A percentile compares a stretch with the other conserved stretches of the same genome.
phyloP scores from a whole-genome alignment of 2,888 invertebrate species.

The Nomada flava region DNA sequence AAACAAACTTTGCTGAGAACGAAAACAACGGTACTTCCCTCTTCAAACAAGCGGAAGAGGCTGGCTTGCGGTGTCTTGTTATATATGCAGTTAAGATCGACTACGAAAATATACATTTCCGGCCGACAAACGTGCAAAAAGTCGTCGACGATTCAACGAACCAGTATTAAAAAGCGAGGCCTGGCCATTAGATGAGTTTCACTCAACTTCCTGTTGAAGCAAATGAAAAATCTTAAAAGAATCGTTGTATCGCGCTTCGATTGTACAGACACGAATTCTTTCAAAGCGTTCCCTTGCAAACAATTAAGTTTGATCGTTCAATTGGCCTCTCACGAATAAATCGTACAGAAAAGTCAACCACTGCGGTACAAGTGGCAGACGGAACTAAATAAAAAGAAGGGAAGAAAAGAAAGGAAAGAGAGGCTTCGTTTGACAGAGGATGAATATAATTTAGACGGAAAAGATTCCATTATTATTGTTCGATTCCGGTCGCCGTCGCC shows the following conservation, averaged over 20 bases:
- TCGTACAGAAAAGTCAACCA: not conserved
- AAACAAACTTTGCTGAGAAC: constrained; percentile 67
- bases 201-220: not conserved
- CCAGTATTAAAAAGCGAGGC: not conserved
- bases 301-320: constrained; percentile 29
- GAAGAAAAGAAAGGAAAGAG: constrained; percentile 15
- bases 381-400: not conserved
- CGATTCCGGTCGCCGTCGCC: constrained; percentile 17
- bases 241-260: not conserved
- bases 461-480: constrained; percentile 54
- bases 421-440: not conserved
- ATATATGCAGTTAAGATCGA: not conserved
- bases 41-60: not conserved
- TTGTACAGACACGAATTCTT: not conserved
- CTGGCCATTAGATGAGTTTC: not conserved
- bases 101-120: not conserved
- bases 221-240: not conserved
- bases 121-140: not conserved
- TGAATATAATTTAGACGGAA: constrained; percentile 35
- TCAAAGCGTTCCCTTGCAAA: not conserved
- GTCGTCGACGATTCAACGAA: not conserved
- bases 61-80: not conserved
- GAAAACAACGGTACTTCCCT: constrained; percentile 67
- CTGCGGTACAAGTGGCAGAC: not conserved
- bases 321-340: not conserved